Conservation (phyloP, 2,113 vertebrate species). For the Myotis lucifugus region DNA sequence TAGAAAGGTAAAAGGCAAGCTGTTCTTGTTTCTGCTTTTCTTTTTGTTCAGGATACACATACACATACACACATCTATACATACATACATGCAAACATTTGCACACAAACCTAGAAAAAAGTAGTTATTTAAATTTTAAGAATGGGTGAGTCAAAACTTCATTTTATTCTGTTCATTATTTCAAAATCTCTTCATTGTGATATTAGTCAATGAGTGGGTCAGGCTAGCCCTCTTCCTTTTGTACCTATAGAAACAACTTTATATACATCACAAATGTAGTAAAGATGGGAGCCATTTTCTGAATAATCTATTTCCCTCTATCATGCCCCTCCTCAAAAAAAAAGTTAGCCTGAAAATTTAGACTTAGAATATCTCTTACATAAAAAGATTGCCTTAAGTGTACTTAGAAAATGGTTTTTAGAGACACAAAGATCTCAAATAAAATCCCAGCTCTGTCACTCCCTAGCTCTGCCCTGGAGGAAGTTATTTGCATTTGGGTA, state of each 20-base stretch:
- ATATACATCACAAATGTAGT: background rate
- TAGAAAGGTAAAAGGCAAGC: background rate
- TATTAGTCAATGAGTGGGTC: background rate
- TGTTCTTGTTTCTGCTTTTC: background rate
- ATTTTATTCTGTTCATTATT: background rate
- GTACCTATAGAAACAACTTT: background rate
- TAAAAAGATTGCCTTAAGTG: background rate
- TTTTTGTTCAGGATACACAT: background rate
- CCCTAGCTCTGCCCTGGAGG: background rate
- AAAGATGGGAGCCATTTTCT: background rate
- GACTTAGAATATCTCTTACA: background rate
- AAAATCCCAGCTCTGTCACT: background rate
- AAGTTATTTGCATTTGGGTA: background rate
- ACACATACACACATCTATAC: background rate
- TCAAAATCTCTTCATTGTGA: background rate
- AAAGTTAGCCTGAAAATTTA: background rate
- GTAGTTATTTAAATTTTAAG: background rate
- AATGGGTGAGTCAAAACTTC: background rate
- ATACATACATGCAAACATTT: background rate
- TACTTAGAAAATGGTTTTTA: background rate
- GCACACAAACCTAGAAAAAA: background rate
- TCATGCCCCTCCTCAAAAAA: fast-evolving
- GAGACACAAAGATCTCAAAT: background rate
- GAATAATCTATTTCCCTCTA: background rate
- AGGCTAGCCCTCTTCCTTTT: background rate